These are phyloP conservation scores for Gorsachius goisagi DNA, from an alignment of 2,113 vertebrate species.

Conservation along the genomic window DNA sequence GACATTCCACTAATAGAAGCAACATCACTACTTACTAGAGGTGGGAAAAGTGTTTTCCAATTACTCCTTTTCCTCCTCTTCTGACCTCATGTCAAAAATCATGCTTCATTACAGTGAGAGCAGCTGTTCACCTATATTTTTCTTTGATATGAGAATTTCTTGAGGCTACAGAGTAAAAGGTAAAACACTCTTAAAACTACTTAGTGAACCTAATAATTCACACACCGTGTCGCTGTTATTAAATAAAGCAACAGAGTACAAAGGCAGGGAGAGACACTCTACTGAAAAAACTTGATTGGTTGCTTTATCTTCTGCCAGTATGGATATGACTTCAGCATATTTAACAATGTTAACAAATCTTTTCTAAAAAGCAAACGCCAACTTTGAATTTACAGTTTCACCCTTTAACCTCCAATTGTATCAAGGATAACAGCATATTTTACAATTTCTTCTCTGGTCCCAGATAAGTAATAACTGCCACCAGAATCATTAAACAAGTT, in stretches of 20 bases:
- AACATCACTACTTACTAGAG: neutral
- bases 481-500: slow-evolving; percentile 62
- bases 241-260: neutral
- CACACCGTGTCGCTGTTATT: neutral
- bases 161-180: neutral
- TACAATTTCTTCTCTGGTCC: slow-evolving; percentile 18
- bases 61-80: neutral
- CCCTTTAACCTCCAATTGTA: slow-evolving; percentile 47
- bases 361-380: slow-evolving; percentile 47
- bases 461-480: slow-evolving; percentile 58
- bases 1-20: neutral
- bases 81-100: neutral
- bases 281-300: neutral
- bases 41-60: neutral
- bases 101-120: neutral
- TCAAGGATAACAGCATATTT: slow-evolving; percentile 50
- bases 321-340: neutral
- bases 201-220: neutral
- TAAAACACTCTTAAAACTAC: neutral
- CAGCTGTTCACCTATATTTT: neutral
- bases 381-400: slow-evolving; percentile 53
- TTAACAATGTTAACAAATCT: slow-evolving; percentile 6
- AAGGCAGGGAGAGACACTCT: neutral
- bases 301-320: slow-evolving; percentile 14
- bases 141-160: neutral